Evolutionary conservation across 2,888 invertebrate genomes (phyloP).

Genomic region (Limnephilus marmoratus): DNA sequence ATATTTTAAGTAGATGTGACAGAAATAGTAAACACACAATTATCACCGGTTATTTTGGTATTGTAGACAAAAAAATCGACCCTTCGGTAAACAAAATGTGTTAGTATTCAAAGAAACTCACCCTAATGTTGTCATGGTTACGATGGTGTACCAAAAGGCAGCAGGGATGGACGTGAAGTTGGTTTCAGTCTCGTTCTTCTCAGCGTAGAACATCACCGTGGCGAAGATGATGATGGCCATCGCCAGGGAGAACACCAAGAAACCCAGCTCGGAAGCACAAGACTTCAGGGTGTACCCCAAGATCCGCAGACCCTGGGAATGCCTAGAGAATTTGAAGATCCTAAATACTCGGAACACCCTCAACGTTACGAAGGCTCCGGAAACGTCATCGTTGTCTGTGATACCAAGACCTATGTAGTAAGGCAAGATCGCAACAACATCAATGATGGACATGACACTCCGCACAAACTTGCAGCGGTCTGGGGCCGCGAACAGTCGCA

Average conservation of each 20-base stretch:
- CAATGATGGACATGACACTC: slow-evolving; percentile 99
- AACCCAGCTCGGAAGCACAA: slow-evolving; percentile 99
- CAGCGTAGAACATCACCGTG: slow-evolving; percentile 99
- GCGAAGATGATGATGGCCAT: slow-evolving; percentile 99
- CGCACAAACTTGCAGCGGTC: slow-evolving; percentile 98
- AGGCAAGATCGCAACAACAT: slow-evolving; percentile 99
- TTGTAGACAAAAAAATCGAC: neutral
- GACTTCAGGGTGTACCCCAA: slow-evolving; percentile 99
- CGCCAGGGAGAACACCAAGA: slow-evolving; percentile 98
- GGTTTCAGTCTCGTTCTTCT: slow-evolving; percentile 98
- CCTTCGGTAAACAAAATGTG: neutral
- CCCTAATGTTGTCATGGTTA: slow-evolving; percentile 99
- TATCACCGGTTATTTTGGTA: neutral
- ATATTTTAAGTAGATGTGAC: too few relatives aligned
- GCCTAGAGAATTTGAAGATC: slow-evolving; percentile 99
- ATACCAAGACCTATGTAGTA: slow-evolving; percentile 99
- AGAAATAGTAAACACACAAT: neutral
- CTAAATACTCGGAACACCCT: slow-evolving; percentile 99
- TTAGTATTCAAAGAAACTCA: slow-evolving; percentile 78
- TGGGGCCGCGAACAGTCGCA: slow-evolving; percentile 98
- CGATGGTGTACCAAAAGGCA: slow-evolving; percentile 99
- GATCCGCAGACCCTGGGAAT: slow-evolving; percentile 98
- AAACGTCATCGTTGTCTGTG: slow-evolving; percentile 98
- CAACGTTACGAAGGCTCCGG: slow-evolving; percentile 98
- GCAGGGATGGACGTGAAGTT: slow-evolving; percentile 99